Conservation (phyloP, 2,113 vertebrate species). For the Anguilla rostrata region DNA sequence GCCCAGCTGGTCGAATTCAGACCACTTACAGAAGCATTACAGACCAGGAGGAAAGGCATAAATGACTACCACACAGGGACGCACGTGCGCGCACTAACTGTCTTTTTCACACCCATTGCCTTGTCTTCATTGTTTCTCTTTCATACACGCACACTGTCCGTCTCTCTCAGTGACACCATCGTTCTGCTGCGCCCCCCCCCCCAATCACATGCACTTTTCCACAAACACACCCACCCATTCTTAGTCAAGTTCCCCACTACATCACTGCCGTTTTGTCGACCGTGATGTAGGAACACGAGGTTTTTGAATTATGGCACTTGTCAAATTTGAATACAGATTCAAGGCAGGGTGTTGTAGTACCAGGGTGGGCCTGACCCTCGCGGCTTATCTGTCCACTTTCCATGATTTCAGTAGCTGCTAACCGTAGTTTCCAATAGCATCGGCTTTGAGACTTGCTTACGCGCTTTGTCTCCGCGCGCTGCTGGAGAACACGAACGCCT, state of each 20-base stretch:
- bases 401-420: not conserved
- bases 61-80: not conserved
- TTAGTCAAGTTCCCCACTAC: too few relatives aligned
- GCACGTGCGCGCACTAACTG: not conserved
- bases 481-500: not conserved
- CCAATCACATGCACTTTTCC: too few relatives aligned
- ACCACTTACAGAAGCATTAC: not conserved
- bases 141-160: not conserved
- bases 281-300: too few relatives aligned
- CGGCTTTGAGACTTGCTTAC: not conserved
- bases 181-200: too few relatives aligned
- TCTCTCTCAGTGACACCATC: not conserved
- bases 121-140: not conserved
- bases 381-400: not conserved
- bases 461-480: slow-evolving; percentile 9
- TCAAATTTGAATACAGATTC: not conserved
- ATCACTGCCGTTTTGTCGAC: too few relatives aligned
- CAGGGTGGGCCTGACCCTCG: not conserved
- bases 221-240: not conserved
- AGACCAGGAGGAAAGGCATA: not conserved
- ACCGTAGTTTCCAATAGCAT: not conserved
- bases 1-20: not conserved
- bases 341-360: not conserved
- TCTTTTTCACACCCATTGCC: not conserved
- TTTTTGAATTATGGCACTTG: too few relatives aligned